phyloP scores from a whole-genome alignment of 2,113 vertebrate species.

The Meles meles region DNA sequence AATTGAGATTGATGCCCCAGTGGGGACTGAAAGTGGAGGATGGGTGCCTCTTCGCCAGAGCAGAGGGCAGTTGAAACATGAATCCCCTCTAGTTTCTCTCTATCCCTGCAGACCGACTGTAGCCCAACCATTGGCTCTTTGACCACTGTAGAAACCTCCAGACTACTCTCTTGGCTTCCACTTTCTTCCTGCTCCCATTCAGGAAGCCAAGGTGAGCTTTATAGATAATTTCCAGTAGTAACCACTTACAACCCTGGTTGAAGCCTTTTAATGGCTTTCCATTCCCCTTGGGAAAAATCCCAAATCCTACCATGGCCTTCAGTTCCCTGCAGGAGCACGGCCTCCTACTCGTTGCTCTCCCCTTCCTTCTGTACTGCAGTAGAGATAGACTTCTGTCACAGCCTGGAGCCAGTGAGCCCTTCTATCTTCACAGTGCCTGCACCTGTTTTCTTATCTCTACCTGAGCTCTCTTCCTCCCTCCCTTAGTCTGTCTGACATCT shows the following conservation, averaged over 20 bases:
- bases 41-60: background rate
- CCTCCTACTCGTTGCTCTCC: background rate
- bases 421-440: background rate
- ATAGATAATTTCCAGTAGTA: background rate
- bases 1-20: background rate
- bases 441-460: background rate
- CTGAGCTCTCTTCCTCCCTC: background rate
- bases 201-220: background rate
- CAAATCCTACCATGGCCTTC: background rate
- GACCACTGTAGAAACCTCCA: background rate
- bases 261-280: background rate
- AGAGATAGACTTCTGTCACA: background rate
- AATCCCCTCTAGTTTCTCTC: background rate
- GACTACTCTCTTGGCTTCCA: background rate
- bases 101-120: background rate
- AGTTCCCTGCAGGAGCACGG: background rate
- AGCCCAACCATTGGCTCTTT: background rate
- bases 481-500: background rate
- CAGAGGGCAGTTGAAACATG: background rate
- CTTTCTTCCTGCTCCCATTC: background rate
- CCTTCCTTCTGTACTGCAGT: background rate
- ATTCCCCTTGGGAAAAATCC: background rate
- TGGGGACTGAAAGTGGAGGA: background rate
- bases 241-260: background rate
- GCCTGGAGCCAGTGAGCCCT: too few species aligned